Evolutionary conservation across 2,797 vertebrate genomes (phyloP).

Genomic region (Chloroceryle amazona): DNA sequence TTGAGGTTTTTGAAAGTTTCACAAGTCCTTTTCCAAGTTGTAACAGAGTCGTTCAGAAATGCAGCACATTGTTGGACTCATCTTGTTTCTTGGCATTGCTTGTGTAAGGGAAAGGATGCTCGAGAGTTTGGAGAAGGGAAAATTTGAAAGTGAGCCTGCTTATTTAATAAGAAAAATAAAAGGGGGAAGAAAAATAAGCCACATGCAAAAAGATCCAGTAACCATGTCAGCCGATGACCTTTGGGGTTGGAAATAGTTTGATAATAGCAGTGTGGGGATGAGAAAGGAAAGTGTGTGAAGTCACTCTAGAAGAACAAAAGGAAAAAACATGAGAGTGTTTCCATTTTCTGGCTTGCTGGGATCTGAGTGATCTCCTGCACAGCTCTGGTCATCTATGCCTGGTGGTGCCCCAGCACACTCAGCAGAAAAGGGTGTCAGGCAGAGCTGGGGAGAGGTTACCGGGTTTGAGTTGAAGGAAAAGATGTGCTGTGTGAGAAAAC

Average conservation of each 20-base stretch:
- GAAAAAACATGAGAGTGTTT: conserved; percentile 31
- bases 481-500: not conserved
- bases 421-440: not conserved
- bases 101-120: conserved; percentile 19
- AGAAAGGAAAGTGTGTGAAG: conserved; percentile 45
- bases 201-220: not conserved
- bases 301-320: conserved; percentile 27
- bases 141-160: not conserved
- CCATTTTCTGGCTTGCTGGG: not conserved
- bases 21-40: not conserved
- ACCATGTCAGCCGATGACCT: not conserved
- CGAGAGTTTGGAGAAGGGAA: not conserved
- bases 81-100: not conserved
- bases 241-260: conserved; percentile 55
- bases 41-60: not conserved
- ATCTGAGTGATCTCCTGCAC: not conserved
- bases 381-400: not conserved
- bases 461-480: not conserved
- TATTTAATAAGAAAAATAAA: not conserved
- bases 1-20: not conserved
- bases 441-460: not conserved
- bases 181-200: not conserved
- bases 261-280: not conserved
- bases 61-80: not conserved
- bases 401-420: not conserved